Conservation (phyloP, 2,797 vertebrate genomes). For the Eidolon dupreanum region DNA sequence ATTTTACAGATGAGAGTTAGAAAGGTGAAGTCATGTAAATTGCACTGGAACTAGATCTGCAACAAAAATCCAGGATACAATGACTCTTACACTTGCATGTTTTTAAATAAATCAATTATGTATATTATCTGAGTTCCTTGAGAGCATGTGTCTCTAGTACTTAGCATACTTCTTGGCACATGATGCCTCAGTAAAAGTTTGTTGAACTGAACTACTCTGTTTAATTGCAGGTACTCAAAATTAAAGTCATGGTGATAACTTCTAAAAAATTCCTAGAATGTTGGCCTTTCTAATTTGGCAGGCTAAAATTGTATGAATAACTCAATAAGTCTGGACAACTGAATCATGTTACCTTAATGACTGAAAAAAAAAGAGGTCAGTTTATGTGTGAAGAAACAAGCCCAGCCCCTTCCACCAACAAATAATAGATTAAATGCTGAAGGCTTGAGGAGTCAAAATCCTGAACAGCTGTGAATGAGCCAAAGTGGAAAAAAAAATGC, state of each 20-base stretch:
- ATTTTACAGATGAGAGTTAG: background rate
- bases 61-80: background rate
- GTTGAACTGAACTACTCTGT: conserved; percentile 1
- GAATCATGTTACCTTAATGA: background rate
- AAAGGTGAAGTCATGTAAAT: background rate
- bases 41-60: background rate
- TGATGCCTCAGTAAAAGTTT: background rate
- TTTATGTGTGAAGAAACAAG: conserved; percentile 84
- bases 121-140: background rate
- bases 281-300: conserved; percentile 14
- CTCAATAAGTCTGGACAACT: background rate
- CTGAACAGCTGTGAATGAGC: background rate
- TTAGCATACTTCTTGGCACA: conserved; percentile 12
- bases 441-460: conserved; percentile 35
- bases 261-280: background rate
- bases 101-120: background rate
- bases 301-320: background rate
- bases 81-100: background rate
- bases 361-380: conserved; percentile 75
- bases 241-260: background rate
- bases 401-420: conserved; percentile 78
- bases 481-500: background rate
- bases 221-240: background rate
- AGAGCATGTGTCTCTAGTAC: background rate
- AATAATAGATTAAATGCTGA: conserved; percentile 85